phyloP scores from a whole-genome alignment of 2,797 vertebrate species.

The Pangasius larnaudii region DNA sequence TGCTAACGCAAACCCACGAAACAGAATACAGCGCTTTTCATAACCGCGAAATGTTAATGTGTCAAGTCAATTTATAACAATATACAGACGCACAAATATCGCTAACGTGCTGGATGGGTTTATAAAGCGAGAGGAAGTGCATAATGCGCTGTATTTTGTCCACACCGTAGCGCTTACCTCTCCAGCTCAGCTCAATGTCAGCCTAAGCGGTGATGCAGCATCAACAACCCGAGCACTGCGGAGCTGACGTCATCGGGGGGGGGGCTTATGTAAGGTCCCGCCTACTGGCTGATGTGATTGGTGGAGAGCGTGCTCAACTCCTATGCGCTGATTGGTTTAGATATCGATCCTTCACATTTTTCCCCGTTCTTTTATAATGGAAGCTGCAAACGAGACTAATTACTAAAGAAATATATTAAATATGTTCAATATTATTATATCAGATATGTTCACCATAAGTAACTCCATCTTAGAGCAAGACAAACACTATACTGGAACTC shows the following conservation, averaged over 20 bases:
- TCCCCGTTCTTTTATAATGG: neutral
- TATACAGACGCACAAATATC: neutral
- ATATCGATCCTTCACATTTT: slow-evolving; percentile 18
- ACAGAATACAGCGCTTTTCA: neutral
- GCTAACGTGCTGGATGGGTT: neutral
- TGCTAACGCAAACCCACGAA: neutral
- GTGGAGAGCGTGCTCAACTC: neutral
- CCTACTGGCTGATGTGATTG: slow-evolving; percentile 58
- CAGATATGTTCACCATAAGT: neutral
- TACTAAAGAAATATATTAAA: neutral
- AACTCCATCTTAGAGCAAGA: neutral
- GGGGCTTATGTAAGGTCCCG: slow-evolving; percentile 23
- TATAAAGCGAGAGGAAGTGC: neutral
- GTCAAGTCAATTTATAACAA: neutral
- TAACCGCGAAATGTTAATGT: neutral
- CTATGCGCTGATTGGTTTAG: slow-evolving; percentile 38
- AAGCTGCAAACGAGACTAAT: too few relatives aligned
- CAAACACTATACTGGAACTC: neutral
- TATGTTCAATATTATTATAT: neutral
- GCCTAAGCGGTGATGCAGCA: slow-evolving; percentile 25
- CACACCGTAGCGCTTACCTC: slow-evolving; percentile 49
- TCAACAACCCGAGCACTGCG: slow-evolving; percentile 53
- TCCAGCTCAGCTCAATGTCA: slow-evolving; percentile 48
- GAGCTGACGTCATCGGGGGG: slow-evolving; percentile 57
- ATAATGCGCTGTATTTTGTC: neutral